These are phyloP conservation scores for Matsumurasca onukii DNA, from an alignment of 1,140 invertebrate genomes.

Conservation along the genomic window DNA sequence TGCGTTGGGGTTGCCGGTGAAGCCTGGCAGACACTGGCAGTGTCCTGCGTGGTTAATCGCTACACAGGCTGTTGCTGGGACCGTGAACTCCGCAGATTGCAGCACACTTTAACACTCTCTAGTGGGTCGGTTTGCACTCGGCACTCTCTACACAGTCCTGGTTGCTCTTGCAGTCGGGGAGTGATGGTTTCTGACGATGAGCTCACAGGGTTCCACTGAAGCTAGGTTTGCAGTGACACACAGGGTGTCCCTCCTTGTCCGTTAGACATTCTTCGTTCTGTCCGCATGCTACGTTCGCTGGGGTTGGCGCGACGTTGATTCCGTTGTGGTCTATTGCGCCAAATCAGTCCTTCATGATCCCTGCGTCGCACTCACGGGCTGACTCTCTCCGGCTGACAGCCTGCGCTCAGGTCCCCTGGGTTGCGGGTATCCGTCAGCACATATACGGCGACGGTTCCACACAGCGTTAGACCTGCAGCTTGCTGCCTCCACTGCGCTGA, in stretches of 20 bases:
- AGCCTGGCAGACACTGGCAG: constrained; percentile 79
- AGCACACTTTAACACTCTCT: constrained; percentile 81
- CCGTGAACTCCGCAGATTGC: constrained; percentile 77
- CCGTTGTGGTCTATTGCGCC: constrained; percentile 55
- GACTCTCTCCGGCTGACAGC: constrained; percentile 67
- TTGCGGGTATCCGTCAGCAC: constrained; percentile 75
- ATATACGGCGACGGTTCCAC: constrained; percentile 87
- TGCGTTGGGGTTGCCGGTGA: constrained; percentile 86
- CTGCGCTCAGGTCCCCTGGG: constrained; percentile 70
- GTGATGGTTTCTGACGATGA: constrained; percentile 76
- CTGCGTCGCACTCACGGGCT: constrained; percentile 61
- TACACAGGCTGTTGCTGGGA: constrained; percentile 79
- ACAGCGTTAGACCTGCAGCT: constrained; percentile 82
- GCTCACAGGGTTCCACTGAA: constrained; percentile 78
- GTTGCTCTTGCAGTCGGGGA: constrained; percentile 75
- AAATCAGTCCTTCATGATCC: constrained; percentile 66
- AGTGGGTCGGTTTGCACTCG: constrained; percentile 75
- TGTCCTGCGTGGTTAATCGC: constrained; percentile 70
- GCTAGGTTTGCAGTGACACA: constrained; percentile 72
- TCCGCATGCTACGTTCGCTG: constrained; percentile 73
- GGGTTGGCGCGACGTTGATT: constrained; percentile 66
- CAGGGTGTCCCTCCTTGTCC: constrained; percentile 63
- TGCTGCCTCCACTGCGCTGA: constrained; percentile 78
- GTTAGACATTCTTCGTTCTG: constrained; percentile 75
- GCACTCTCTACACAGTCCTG: constrained; percentile 66